phyloP scores from a whole-genome alignment of 2,797 vertebrate species.

The Dipus sagitta region DNA sequence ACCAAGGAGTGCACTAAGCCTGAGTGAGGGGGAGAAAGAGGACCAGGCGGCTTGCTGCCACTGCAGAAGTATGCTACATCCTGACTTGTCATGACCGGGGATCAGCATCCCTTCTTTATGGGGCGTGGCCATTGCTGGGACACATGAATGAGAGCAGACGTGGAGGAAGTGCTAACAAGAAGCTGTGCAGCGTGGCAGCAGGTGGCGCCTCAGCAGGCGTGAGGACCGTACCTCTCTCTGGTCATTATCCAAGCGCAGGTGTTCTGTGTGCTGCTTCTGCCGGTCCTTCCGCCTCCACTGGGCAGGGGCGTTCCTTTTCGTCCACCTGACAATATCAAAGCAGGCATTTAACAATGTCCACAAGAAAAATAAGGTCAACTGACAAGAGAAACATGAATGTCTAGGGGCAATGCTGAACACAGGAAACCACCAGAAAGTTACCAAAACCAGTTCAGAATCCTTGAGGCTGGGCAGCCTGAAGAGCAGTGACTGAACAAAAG shows the following conservation, averaged over 20 bases:
- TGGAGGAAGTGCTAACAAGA: not conserved
- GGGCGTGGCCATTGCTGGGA: not conserved
- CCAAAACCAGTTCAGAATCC: slow-evolving; percentile 4
- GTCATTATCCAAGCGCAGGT: slow-evolving; percentile 98
- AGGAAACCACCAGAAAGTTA: slow-evolving; percentile 25
- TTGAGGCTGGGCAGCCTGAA: slow-evolving; percentile 1
- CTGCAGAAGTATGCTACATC: not conserved
- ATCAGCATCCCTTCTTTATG: not conserved
- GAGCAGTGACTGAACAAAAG: not conserved
- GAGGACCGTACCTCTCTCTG: slow-evolving; percentile 95
- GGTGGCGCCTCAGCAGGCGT: slow-evolving; percentile 35
- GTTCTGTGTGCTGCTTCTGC: slow-evolving; percentile 98
- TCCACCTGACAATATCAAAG: slow-evolving; percentile 91
- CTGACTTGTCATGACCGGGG: slow-evolving; percentile 36
- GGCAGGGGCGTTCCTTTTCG: slow-evolving; percentile 98
- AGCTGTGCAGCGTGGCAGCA: not conserved
- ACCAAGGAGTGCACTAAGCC: not conserved
- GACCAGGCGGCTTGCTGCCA: not conserved
- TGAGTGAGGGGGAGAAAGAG: not conserved
- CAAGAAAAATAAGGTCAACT: slow-evolving; percentile 30
- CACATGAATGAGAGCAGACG: slow-evolving; percentile 5
- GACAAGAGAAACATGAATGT: slow-evolving; percentile 30
- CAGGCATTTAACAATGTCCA: slow-evolving; percentile 46
- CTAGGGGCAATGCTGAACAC: not conserved
- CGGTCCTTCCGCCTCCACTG: slow-evolving; percentile 97